Percentiles rank a stretch among this genome's conserved stretches.
Conservation (phyloP, 2,888 invertebrate genomes). For the Drymonia ruficornis region DNA sequence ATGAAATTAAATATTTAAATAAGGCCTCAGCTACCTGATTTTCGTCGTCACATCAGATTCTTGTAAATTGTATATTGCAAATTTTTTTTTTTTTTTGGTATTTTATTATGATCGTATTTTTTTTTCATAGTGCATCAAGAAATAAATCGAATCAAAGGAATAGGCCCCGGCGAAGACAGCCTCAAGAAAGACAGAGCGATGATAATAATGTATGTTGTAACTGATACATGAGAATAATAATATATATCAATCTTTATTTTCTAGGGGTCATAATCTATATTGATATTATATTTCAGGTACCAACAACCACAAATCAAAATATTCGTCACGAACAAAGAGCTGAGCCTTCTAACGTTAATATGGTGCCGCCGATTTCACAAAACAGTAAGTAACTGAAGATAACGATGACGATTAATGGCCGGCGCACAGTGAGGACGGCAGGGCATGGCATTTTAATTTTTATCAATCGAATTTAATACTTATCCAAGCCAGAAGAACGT, state of each 20-base stretch:
- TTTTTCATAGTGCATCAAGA: constrained; percentile 61
- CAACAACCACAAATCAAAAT: constrained; percentile 60
- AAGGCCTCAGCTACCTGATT: no score
- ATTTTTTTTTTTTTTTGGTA: no score
- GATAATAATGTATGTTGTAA: constrained; percentile 60
- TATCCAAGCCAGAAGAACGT: no score
- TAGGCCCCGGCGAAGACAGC: constrained; percentile 64
- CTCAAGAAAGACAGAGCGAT: constrained; percentile 67
- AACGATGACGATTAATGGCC: no score
- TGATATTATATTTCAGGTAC: constrained; percentile 37
- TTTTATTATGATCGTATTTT: background rate
- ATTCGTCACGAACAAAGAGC: constrained; percentile 63
- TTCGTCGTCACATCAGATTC: no score
- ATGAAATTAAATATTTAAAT: no score
- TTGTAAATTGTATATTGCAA: no score
- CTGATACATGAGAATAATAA: background rate
- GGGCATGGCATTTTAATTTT: no score
- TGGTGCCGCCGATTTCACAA: constrained; percentile 69
- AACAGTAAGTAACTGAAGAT: constrained; percentile 59
- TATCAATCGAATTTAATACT: no score
- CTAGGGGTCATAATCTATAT: background rate
- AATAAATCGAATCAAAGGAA: constrained; percentile 76
- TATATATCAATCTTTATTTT: background rate
- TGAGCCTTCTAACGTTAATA: constrained; percentile 66
- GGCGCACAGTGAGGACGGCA: no score